Percentiles rank a stretch among this genome's conserved stretches.
Conservation (phyloP, 1,140 invertebrate genomes). For the Rhagoletis pomonella region DNA sequence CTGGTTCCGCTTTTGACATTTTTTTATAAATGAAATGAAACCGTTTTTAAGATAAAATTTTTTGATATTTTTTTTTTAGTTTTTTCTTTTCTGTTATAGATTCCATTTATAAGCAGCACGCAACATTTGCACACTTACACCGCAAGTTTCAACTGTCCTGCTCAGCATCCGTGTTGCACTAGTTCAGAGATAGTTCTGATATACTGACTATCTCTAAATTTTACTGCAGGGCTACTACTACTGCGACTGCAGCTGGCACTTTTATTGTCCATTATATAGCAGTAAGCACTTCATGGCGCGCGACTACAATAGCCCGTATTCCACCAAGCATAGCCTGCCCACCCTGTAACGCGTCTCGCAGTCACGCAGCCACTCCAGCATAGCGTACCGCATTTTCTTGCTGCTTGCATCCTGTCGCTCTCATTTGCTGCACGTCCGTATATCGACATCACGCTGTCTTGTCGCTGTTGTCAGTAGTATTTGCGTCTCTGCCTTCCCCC, state of each 20-base stretch:
- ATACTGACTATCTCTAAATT: no score
- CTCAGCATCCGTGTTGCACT: no score
- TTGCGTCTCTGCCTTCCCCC: neutral
- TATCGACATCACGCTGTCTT: constrained; percentile 50
- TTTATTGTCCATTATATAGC: constrained; percentile 72
- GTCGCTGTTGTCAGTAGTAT: constrained; percentile 22
- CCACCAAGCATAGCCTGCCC: neutral
- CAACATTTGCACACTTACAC: no score
- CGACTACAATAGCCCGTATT: constrained; percentile 20
- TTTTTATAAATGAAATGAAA: no score
- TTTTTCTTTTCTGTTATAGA: no score
- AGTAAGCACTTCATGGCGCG: constrained; percentile 52
- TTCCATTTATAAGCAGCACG: no score
- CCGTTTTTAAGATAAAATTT: no score
- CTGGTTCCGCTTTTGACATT: no score
- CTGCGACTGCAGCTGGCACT: constrained; percentile 58
- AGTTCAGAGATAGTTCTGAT: no score
- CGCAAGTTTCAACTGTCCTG: no score
- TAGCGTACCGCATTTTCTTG: constrained; percentile 4
- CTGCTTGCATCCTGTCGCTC: constrained; percentile 43
- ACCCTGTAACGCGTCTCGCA: neutral
- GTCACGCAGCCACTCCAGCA: neutral
- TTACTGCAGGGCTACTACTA: neutral
- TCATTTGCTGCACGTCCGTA: constrained; percentile 57
- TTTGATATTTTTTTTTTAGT: no score